A percentile compares a stretch with the other conserved stretches of the same genome.
phyloP scores from a whole-genome alignment of 2,113 vertebrate species.

The Atractosteus spatula region DNA sequence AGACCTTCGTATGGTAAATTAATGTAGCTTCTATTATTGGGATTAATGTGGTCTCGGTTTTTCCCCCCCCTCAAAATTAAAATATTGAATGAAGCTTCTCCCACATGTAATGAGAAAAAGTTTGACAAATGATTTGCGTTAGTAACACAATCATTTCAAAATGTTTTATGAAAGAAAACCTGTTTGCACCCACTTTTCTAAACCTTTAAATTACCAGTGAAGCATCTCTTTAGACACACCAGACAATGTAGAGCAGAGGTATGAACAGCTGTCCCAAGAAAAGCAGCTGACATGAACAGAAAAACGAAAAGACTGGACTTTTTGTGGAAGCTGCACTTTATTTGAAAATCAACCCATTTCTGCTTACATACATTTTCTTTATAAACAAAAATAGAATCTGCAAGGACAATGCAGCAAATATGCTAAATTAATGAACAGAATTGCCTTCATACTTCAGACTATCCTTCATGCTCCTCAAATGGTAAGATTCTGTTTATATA shows the following conservation, averaged over 20 bases:
- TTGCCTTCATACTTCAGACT: conserved; percentile 84
- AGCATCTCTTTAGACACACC: too few species aligned
- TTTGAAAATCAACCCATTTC: conserved; percentile 96
- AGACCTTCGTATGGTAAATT: neutral
- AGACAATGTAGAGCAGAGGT: too few species aligned
- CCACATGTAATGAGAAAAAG: too few species aligned
- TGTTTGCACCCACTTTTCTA: too few species aligned
- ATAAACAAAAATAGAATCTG: conserved; percentile 98
- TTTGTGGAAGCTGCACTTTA: conserved; percentile 98
- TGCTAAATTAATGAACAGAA: conserved; percentile 90
- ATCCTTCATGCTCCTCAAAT: conserved; percentile 75
- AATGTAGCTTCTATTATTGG: too few species aligned
- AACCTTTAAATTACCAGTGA: too few species aligned
- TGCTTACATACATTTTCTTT: conserved; percentile 94
- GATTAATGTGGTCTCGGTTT: too few species aligned
- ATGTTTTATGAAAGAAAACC: too few species aligned
- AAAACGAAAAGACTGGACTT: conserved; percentile 23
- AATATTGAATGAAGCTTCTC: too few species aligned
- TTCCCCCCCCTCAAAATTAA: too few species aligned
- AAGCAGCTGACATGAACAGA: neutral
- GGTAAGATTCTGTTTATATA: conserved; percentile 78
- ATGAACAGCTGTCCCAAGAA: neutral
- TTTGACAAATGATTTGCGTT: too few species aligned
- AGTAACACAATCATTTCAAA: too few species aligned
- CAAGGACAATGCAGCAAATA: conserved; percentile 89